phyloP scores from a whole-genome alignment of 2,888 invertebrate species.

The Dasypolia templi region DNA sequence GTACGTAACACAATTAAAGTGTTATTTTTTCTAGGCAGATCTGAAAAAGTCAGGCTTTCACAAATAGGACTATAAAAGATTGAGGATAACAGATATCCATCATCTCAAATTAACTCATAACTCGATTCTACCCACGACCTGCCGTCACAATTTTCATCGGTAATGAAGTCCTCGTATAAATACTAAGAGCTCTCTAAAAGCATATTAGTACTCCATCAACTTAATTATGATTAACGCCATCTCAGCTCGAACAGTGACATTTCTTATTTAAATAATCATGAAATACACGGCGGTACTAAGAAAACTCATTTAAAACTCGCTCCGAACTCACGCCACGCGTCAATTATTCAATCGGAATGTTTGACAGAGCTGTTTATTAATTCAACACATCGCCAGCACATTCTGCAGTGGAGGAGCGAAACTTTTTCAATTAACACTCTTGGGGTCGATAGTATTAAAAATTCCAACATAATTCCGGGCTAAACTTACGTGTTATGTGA shows the following conservation, averaged over 20 bases:
- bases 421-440: constrained; percentile 88
- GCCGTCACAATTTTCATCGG: background rate
- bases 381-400: constrained; percentile 82
- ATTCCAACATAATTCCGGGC: constrained; percentile 82
- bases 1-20: background rate
- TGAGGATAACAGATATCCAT: too few relatives aligned
- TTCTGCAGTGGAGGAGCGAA: constrained; percentile 75
- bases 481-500: constrained; percentile 72
- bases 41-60: background rate
- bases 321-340: constrained; percentile 71
- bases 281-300: constrained; percentile 61
- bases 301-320: constrained; percentile 77
- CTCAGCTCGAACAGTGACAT: constrained; percentile 46
- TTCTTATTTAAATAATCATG: constrained; percentile 64
- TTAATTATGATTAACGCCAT: constrained; percentile 46
- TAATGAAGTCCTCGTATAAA: constrained; percentile 4
- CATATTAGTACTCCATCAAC: constrained; percentile 30
- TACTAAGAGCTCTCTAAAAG: constrained; percentile 11
- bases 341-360: constrained; percentile 82
- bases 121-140: background rate
- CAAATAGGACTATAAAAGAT: too few relatives aligned
- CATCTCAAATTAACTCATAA: background rate
- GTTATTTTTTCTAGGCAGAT: constrained; percentile 8
- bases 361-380: constrained; percentile 82
- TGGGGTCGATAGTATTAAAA: constrained; percentile 83